Base-by-base conservation (phyloP, 2,888 invertebrate genomes). In the Morpho helenor region DNA sequence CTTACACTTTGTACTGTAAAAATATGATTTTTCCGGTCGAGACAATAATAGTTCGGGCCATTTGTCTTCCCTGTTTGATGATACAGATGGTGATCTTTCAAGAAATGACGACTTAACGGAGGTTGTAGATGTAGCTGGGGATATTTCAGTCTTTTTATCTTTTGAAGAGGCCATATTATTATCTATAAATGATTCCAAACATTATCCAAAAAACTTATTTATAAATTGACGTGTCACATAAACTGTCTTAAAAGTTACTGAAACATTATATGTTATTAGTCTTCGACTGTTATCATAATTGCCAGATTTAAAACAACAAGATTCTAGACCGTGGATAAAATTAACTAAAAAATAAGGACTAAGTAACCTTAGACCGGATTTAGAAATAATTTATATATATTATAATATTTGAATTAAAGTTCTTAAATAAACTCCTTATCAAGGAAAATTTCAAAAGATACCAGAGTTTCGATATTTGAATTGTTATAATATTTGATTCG, bases 31-130 rank as follows among this genome's bases (percentile, higher is more conserved):
- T 59, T 87, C 79, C 23, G 91, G 90, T 70, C 77, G 83, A 54
- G 90, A 84, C 69, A 91, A 66, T 66, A 91, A 72, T 62, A 91
- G 77, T 78, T 91, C 91, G 70, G 91, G 91, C 91, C 91, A 91
- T 80, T 82, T 89, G 70, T 90, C 89, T 65, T 84, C 86, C 61
- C 68, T 87, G 42, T 75, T 71, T 47, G 89, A 88, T 40, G 85
- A 71, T 62, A 81, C 75, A 42, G 88, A 87, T 42, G 87, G 80
- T 49, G 89, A 84, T 75, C 88, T 77, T 55, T 87, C 87, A 59
- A 83, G 75, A 22, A 80, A 68, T 23, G 74, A 72, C 41, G 82
- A 82, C 72, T 74, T 83, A 44, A 82, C 63, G 45, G 87, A 87
- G 9, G 83, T 70, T 44, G 81, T 79, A 52, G 88, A 84, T 45